Evolutionary conservation across 2,797 vertebrate species (phyloP).

Genomic region (Limosa lapponica): DNA sequence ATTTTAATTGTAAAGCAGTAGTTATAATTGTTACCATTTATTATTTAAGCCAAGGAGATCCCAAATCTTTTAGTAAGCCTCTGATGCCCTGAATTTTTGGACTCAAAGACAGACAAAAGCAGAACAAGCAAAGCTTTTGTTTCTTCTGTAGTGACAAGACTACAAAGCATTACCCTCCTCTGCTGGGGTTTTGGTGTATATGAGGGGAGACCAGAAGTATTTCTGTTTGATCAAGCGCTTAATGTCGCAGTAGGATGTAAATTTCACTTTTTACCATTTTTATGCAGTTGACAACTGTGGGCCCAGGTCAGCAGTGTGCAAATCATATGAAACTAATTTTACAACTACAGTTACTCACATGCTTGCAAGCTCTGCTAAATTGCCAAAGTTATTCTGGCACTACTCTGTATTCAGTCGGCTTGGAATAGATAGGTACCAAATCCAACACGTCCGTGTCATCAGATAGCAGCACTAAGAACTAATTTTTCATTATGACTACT

Average conservation of each 20-base stretch:
- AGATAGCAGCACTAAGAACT: background rate
- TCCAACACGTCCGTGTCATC: fast-evolving
- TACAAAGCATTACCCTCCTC: background rate
- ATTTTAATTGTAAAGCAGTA: background rate
- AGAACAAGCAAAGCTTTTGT: background rate
- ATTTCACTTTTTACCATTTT: background rate
- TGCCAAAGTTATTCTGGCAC: background rate
- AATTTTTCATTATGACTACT: background rate
- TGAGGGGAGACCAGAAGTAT: background rate
- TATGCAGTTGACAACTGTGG: background rate
- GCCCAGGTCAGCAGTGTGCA: background rate
- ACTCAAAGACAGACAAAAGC: background rate
- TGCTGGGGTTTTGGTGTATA: background rate
- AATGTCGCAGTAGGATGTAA: background rate
- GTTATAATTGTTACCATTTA: background rate
- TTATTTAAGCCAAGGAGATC: background rate
- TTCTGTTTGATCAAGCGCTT: background rate
- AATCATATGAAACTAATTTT: background rate
- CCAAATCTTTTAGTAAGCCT: background rate
- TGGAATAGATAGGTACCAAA: background rate
- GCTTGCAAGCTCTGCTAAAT: background rate
- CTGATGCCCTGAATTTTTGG: background rate
- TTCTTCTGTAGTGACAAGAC: background rate
- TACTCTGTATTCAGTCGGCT: background rate
- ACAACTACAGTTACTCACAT: background rate